Evolutionary conservation across 2,797 vertebrate species (phyloP).

Genomic region (Hydrophis major): DNA sequence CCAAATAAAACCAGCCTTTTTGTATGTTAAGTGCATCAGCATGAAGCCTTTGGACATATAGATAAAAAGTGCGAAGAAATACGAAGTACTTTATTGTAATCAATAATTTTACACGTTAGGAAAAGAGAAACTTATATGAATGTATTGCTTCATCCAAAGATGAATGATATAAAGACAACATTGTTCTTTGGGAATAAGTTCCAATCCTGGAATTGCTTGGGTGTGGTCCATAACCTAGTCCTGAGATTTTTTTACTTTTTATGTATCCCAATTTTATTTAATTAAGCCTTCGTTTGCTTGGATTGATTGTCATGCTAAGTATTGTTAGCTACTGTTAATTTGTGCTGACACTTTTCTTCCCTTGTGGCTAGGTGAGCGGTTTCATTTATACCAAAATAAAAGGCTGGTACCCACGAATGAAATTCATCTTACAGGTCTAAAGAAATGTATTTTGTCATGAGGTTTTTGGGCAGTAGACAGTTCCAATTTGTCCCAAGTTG

Average conservation of each 20-base stretch:
- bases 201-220: neutral
- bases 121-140: slow-evolving; percentile 19
- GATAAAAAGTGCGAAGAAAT: slow-evolving; percentile 48
- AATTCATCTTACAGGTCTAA: neutral
- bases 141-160: neutral
- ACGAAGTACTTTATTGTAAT: slow-evolving; percentile 1
- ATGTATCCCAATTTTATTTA: neutral
- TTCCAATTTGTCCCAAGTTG: too few relatives aligned
- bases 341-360: too few relatives aligned
- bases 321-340: neutral
- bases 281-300: neutral
- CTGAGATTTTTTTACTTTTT: neutral
- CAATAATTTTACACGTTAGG: slow-evolving; percentile 20
- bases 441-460: neutral
- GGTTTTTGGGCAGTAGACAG: neutral
- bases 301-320: neutral
- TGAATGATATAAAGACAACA: neutral
- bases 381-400: neutral
- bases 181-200: neutral
- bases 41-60: slow-evolving; percentile 35
- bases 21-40: slow-evolving; percentile 16
- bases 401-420: neutral
- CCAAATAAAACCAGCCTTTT: slow-evolving; percentile 21
- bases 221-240: neutral
- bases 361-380: neutral